A percentile compares a stretch with the other conserved stretches of the same genome.
phyloP scores from a whole-genome alignment of 2,797 vertebrate species.

The Jordanella pulchra region DNA sequence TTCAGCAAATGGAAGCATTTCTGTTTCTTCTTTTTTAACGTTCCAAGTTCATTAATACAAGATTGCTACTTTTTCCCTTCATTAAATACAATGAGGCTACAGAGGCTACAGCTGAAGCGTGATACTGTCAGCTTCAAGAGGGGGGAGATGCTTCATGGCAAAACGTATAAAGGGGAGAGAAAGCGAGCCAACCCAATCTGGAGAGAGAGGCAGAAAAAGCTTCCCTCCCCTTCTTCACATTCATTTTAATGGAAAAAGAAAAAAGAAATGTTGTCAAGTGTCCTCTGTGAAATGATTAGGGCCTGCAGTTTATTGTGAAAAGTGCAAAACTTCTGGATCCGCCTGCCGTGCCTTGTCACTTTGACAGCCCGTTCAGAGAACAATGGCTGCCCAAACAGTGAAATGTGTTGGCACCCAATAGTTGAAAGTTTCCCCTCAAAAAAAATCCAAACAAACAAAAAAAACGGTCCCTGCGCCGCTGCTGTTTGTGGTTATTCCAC shows the following conservation, averaged over 20 bases:
- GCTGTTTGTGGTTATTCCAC: slow-evolving; percentile 79
- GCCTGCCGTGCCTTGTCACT: slow-evolving; percentile 79
- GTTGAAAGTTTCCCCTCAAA: slow-evolving; percentile 73
- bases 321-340: slow-evolving; percentile 80
- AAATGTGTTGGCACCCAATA: slow-evolving; percentile 80
- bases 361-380: slow-evolving; percentile 80
- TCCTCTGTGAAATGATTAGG: slow-evolving; percentile 81
- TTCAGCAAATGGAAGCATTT: slow-evolving; percentile 75
- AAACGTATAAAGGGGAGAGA: slow-evolving; percentile 34
- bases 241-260: slow-evolving; percentile 86
- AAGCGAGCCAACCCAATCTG: slow-evolving; percentile 64
- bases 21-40: slow-evolving; percentile 69
- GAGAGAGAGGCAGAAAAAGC: slow-evolving; percentile 64
- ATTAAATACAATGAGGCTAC: slow-evolving; percentile 84
- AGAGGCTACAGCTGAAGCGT: slow-evolving; percentile 72
- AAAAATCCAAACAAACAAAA: too few relatives aligned
- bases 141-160: slow-evolving; percentile 63
- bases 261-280: slow-evolving; percentile 83
- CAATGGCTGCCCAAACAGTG: slow-evolving; percentile 81
- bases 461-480: slow-evolving; percentile 68
- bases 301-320: slow-evolving; percentile 77
- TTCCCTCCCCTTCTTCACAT: slow-evolving; percentile 70
- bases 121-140: slow-evolving; percentile 75
- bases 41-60: slow-evolving; percentile 84
- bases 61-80: slow-evolving; percentile 83